Conservation (phyloP, 2,888 invertebrate genomes). For the Melinaea marsaeus region DNA sequence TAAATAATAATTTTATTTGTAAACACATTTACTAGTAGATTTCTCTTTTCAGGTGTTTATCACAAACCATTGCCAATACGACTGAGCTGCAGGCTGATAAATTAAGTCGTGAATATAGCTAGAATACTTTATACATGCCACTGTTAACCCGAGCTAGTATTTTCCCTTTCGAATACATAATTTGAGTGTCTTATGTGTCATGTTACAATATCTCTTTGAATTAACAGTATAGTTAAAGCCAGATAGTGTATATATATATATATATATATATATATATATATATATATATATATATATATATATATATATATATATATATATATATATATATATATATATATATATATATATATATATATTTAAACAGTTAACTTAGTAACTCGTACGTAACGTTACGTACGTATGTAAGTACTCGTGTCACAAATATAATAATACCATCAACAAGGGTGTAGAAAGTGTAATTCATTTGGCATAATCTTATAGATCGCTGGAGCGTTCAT, state of each 20-base stretch:
- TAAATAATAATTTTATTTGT: too few relatives aligned
- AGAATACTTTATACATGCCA: constrained; percentile 64
- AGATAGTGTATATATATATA: too few relatives aligned
- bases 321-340: not conserved
- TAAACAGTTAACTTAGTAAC: not conserved
- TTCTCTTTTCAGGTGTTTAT: constrained; percentile 32
- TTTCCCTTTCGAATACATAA: constrained; percentile 12
- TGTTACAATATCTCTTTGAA: too few relatives aligned
- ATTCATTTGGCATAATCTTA: not conserved
- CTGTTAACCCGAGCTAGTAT: constrained; percentile 57
- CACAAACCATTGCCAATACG: constrained; percentile 32
- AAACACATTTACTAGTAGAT: not conserved
- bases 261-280: not conserved
- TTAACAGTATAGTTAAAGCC: too few relatives aligned
- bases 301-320: not conserved
- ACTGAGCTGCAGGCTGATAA: constrained; percentile 50
- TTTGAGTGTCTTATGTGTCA: too few relatives aligned
- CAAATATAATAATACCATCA: not conserved
- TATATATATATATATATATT: not conserved
- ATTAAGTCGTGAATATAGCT: constrained; percentile 63
- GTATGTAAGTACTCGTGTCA: too few relatives aligned
- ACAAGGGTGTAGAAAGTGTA: not conserved
- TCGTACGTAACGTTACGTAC: too few relatives aligned
- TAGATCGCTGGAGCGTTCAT: not conserved
- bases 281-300: not conserved